phyloP scores from a whole-genome alignment of 2,797 vertebrate species.

The Decapterus maruadsi region DNA sequence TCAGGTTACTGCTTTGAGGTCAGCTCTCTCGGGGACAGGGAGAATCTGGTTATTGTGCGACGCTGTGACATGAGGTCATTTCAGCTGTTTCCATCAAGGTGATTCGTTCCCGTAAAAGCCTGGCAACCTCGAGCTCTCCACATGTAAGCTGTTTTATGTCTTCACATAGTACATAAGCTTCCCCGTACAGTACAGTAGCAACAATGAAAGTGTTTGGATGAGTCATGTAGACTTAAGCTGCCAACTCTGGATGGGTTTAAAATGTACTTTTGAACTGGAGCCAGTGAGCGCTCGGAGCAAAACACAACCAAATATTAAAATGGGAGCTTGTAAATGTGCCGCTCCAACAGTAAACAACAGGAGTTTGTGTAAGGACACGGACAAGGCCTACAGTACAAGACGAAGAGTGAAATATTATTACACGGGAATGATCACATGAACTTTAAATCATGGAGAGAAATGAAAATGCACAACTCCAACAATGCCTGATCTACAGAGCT shows the following conservation, averaged over 20 bases:
- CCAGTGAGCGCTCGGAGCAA: constrained; percentile 32
- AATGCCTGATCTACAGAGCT: constrained; percentile 1
- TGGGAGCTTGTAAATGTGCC: constrained; percentile 26
- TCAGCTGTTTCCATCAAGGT: constrained; percentile 19
- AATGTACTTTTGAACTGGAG: constrained; percentile 52
- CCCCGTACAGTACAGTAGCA: constrained; percentile 19
- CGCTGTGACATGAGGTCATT: constrained; percentile 14
- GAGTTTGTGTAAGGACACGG: constrained; percentile 34
- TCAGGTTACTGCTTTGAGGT: constrained; percentile 24
- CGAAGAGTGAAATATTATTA: constrained; percentile 4
- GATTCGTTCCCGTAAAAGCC: constrained; percentile 29
- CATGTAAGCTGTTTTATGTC: constrained; percentile 31
- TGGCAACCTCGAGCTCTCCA: background rate
- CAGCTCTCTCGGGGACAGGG: background rate
- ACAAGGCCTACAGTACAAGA: background rate
- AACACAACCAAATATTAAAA: constrained; percentile 44
- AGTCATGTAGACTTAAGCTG: constrained; percentile 38
- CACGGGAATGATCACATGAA: background rate
- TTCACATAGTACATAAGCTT: constrained; percentile 38
- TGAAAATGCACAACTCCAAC: constrained; percentile 14
- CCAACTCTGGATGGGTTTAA: constrained; percentile 44
- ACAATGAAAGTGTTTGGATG: constrained; percentile 52
- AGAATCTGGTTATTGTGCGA: constrained; percentile 10
- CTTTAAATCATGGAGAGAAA: constrained; percentile 3
- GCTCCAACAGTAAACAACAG: constrained; percentile 16